These are phyloP conservation scores for Rhincodon typus DNA, from an alignment of 2,797 vertebrate species.

Conservation along the genomic window DNA sequence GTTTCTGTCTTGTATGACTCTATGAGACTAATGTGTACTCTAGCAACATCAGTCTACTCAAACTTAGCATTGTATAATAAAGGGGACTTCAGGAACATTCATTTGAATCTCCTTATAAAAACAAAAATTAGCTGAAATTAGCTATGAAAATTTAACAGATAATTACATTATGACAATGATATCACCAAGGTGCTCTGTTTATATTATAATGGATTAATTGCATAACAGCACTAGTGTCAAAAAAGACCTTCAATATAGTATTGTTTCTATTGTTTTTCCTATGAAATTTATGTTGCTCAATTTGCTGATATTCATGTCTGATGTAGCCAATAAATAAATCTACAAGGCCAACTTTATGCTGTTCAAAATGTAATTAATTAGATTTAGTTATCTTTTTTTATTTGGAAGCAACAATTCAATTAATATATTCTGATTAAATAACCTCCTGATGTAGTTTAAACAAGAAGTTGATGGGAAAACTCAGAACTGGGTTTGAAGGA, in stretches of 20 bases:
- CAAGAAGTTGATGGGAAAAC: too few relatives aligned
- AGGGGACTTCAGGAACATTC: background rate
- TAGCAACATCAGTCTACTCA: background rate
- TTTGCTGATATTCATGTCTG: background rate
- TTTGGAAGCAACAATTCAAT: background rate
- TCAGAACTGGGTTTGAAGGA: too few relatives aligned
- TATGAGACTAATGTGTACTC: background rate
- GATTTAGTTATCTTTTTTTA: background rate
- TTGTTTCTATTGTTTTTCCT: background rate
- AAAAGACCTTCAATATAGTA: background rate
- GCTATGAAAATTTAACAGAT: background rate
- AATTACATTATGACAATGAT: background rate
- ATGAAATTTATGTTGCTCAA: background rate
- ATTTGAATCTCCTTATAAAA: background rate
- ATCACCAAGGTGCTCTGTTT: background rate
- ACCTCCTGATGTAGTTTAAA: background rate
- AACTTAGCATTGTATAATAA: background rate
- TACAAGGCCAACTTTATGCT: background rate
- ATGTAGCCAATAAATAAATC: background rate
- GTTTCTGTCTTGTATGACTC: too few relatives aligned
- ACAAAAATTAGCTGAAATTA: background rate
- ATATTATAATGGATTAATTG: background rate
- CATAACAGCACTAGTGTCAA: background rate
- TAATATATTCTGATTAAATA: background rate
- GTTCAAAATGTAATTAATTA: constrained; percentile 16